These are phyloP conservation scores for Agrilus cyanescens DNA, from an alignment of 2,888 invertebrate species.

Conservation along the genomic window DNA sequence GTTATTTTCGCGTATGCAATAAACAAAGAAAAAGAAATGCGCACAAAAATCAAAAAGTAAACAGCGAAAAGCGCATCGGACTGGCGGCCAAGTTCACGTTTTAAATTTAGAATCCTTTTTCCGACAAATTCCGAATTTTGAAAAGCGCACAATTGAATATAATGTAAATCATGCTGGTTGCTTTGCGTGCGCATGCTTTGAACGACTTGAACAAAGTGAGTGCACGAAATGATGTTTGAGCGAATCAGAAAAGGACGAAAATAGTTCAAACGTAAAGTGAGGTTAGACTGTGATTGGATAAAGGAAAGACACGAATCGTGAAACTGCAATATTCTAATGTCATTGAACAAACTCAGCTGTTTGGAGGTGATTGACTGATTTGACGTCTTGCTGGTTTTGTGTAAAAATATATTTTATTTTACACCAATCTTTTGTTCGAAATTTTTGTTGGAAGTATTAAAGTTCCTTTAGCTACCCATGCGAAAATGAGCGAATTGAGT, in stretches of 20 bases:
- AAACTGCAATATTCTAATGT: constrained; percentile 23
- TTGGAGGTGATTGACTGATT: constrained; percentile 32
- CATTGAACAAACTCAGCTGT: constrained; percentile 30
- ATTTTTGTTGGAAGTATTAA: constrained; percentile 10
- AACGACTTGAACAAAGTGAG: constrained; percentile 8
- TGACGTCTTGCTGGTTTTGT: constrained; percentile 23
- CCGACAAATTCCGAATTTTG: constrained; percentile 14
- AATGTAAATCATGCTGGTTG: constrained; percentile 14
- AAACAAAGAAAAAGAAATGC: too few relatives aligned
- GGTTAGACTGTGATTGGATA: constrained; percentile 24
- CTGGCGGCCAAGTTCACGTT: constrained; percentile 28
- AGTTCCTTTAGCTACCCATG: constrained; percentile 9
- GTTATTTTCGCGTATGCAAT: too few relatives aligned
- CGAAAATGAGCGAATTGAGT: constrained; percentile 69
- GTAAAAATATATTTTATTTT: too few relatives aligned
- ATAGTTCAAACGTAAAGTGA: constrained; percentile 1
- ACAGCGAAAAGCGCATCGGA: too few relatives aligned
- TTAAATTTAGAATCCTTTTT: constrained; percentile 17
- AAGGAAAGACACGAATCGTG: constrained; percentile 9
- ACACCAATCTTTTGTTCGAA: constrained; percentile 7
- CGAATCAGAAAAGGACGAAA: neutral
- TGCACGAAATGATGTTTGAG: too few relatives aligned
- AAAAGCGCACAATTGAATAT: constrained; percentile 13
- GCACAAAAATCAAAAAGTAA: too few relatives aligned
- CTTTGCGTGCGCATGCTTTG: constrained; percentile 15